Percentiles rank a stretch among this genome's conserved stretches.
Conservation (phyloP, 2,797 vertebrate genomes). For the Smutsia temminckii region DNA sequence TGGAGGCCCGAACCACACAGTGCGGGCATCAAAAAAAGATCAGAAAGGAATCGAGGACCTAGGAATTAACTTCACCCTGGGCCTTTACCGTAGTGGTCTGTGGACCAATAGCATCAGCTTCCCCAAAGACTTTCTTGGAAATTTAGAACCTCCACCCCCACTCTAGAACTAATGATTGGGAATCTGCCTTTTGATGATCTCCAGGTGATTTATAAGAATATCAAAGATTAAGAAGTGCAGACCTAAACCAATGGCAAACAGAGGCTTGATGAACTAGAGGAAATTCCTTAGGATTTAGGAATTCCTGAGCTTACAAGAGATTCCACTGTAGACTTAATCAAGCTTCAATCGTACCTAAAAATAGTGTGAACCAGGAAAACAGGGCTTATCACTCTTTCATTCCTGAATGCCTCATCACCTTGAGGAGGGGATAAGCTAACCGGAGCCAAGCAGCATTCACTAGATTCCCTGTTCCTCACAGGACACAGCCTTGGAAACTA, state of each 20-base stretch:
- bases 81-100: background rate
- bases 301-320: background rate
- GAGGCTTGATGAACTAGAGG: background rate
- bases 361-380: background rate
- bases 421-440: background rate
- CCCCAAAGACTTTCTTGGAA: background rate
- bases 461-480: background rate
- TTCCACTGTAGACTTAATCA: background rate
- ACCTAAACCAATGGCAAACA: background rate
- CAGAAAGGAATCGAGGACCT: background rate
- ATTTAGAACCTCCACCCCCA: background rate
- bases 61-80: background rate
- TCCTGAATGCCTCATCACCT: background rate
- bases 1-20: background rate
- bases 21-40: background rate
- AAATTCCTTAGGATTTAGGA: background rate
- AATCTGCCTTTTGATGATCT: background rate
- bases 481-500: background rate
- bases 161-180: background rate
- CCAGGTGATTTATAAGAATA: background rate
- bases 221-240: background rate
- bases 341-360: background rate
- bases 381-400: background rate
- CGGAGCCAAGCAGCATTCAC: background rate
- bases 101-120: background rate